Evolutionary conservation across 2,797 vertebrate genomes (phyloP).

Genomic region (Centroberyx gerrardi): DNA sequence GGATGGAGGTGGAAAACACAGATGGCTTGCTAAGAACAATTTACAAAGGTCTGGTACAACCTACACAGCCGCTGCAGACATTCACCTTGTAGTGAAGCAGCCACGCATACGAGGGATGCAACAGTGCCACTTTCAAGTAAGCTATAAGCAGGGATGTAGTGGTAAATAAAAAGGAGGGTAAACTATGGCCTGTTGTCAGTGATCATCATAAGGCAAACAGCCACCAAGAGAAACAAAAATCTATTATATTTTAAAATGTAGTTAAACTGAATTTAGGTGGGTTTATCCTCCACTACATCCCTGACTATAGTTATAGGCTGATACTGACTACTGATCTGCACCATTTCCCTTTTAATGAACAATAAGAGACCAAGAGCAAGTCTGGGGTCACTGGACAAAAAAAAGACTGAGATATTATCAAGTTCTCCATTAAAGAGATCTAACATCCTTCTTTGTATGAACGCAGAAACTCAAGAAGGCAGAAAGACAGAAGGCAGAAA

Average conservation of each 20-base stretch:
- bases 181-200: conserved; percentile 21
- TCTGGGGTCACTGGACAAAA: too few relatives aligned
- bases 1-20: conserved; percentile 29
- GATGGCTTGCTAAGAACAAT: conserved; percentile 25
- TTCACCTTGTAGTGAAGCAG: conserved; percentile 19
- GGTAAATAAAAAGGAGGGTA: conserved; percentile 18
- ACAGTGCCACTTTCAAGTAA: neutral
- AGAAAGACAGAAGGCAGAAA: too few relatives aligned
- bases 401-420: too few relatives aligned
- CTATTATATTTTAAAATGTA: too few relatives aligned
- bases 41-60: conserved; percentile 18
- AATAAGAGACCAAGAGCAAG: too few relatives aligned
- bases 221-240: neutral
- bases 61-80: conserved; percentile 42
- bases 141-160: neutral
- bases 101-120: conserved; percentile 12
- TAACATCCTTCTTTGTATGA: neutral
- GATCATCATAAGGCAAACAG: neutral
- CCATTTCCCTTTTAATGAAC: too few relatives aligned
- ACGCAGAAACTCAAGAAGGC: too few relatives aligned
- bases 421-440: neutral
- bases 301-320: too few relatives aligned
- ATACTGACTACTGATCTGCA: too few relatives aligned
- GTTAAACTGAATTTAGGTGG: too few relatives aligned
- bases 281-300: too few relatives aligned